A percentile compares a stretch with the other conserved stretches of the same genome.
Conservation (phyloP, 2,797 vertebrate species). For the Hydrolagus colliei region DNA sequence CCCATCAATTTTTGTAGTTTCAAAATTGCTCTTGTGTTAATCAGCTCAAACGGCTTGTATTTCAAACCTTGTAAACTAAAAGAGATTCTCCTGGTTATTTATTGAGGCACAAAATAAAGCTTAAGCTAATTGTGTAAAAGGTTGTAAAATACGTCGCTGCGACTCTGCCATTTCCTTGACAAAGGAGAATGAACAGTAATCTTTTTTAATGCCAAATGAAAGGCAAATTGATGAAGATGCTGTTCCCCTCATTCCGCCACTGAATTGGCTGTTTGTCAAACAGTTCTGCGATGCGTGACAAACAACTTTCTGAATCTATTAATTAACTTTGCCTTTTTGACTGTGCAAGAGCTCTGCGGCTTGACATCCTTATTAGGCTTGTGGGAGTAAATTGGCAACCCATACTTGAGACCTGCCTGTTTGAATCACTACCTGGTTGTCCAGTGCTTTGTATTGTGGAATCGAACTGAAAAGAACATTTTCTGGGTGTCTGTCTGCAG, state of each 20-base stretch:
- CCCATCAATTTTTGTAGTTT: too few relatives aligned
- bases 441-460: too few relatives aligned
- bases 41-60: background rate
- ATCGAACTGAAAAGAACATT: too few relatives aligned
- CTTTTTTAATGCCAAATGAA: slow-evolving; percentile 5
- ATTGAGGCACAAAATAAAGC: background rate
- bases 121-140: background rate
- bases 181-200: background rate
- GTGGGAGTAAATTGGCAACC: slow-evolving; percentile 56
- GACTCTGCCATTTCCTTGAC: background rate
- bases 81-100: background rate
- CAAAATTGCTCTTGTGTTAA: background rate
- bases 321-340: slow-evolving; percentile 50
- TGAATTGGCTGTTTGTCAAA: slow-evolving; percentile 61
- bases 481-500: too few relatives aligned
- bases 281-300: slow-evolving; percentile 49
- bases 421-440: too few relatives aligned
- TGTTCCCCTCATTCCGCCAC: slow-evolving; percentile 54
- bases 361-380: slow-evolving; percentile 53
- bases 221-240: slow-evolving; percentile 56
- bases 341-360: slow-evolving; percentile 46
- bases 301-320: slow-evolving; percentile 51
- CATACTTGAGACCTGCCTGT: slow-evolving; percentile 36
- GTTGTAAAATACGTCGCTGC: background rate
- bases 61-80: background rate